Evolutionary conservation across 2,888 invertebrate species (phyloP), one percentile per base, ranked within the genome.

Genomic region (Bellardia bayeri): DNA sequence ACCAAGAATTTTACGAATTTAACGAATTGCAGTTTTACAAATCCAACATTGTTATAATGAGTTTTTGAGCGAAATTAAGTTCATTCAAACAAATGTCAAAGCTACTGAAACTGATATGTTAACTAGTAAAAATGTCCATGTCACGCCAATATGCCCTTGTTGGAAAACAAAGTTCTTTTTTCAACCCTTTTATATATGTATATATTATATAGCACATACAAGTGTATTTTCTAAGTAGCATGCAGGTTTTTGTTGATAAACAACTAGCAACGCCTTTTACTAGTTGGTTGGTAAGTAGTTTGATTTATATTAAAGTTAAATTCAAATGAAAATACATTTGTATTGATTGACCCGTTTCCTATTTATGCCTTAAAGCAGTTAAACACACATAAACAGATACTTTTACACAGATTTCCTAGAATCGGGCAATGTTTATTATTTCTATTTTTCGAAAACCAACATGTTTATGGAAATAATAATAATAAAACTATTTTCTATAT

Each of bases 261-360:
- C 42, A 64, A 33, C 64, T 9, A 79, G 79, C 33, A 78, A 78
- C 72, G 63, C 80, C 80, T 75, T 45, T 69, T 30, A 30, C n/a
- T 14, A 75, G 63, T 69, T 69, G 61, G 16, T 11, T 54, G 45
- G 9, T 11, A 33, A 75, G 40, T 51, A 51, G 11, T 64, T 66
- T 81, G 64, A 71, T 71, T 78, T 64, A 54, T 72, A 78, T 64
- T 54, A 33, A 56, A 78, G 16, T 78, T 64, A 64, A 78, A 78
- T 78, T 64, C 64, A 78, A 83, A 71, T 71, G 45, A 23, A 71
- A 78, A 71, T 64, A 64, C n/a, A 78, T 79, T 85, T 56, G 9
- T 69, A 79, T 79, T 84, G 80, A 85, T 85, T 75, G 80, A 80
- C 80, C 80, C 5, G 80, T 75, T 80, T 75, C 37, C 16, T 61